Evolutionary conservation across 2,888 invertebrate genomes (phyloP).

Genomic region (Dastarcus helophoroides): DNA sequence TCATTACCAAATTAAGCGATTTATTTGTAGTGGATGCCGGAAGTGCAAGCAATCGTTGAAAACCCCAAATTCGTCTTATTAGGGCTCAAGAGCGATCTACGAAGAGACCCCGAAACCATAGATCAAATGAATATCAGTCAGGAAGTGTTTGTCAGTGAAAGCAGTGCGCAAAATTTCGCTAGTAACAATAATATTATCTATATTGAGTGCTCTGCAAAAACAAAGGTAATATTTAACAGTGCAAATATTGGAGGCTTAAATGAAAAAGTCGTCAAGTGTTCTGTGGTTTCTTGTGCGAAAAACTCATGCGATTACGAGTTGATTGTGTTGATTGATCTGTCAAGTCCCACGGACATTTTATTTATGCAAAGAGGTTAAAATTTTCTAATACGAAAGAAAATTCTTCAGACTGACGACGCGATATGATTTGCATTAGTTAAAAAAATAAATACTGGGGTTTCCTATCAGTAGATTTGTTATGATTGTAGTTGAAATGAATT

Average conservation of each 20-base stretch:
- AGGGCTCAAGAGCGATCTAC: conserved; percentile 16
- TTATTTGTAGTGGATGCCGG: conserved; percentile 16
- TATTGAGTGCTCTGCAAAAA: conserved; percentile 15
- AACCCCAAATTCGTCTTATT: conserved; percentile 13
- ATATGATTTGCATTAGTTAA: no score
- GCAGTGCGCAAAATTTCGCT: conserved; percentile 13
- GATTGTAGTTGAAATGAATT: no score
- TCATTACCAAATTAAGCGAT: conserved; percentile 1
- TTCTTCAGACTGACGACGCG: no score
- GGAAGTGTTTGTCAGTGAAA: conserved; percentile 13
- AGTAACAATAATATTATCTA: conserved; percentile 13
- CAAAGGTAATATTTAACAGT: conserved; percentile 6
- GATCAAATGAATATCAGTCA: conserved; percentile 14
- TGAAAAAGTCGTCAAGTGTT: not conserved
- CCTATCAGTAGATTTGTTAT: no score
- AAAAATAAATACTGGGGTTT: no score
- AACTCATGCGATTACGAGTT: no score
- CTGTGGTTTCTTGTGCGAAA: no score
- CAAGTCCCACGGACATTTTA: no score
- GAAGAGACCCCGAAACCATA: conserved; percentile 16
- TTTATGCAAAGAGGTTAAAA: no score
- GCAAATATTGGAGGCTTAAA: not conserved
- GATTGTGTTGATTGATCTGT: no score
- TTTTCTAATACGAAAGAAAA: no score
- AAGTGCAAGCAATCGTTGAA: conserved; percentile 11